phyloP scores from a whole-genome alignment of 2,888 invertebrate species.

The Drosophila niveifrons region DNA sequence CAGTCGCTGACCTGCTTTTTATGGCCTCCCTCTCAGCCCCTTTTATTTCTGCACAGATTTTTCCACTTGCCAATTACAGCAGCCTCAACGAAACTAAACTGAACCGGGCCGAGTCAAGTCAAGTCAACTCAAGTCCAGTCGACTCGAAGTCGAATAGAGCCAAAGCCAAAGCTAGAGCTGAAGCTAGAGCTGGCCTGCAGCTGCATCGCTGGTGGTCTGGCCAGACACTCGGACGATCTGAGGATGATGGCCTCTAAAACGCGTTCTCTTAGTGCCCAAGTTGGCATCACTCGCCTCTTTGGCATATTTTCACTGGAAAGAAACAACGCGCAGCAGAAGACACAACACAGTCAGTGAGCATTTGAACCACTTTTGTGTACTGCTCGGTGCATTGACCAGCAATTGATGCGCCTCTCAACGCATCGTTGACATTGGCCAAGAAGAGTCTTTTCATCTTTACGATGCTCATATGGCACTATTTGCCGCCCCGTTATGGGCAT shows the following conservation, averaged over 20 bases:
- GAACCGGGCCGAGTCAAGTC: slow-evolving; percentile 31
- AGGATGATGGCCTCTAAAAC: slow-evolving; percentile 60
- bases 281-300: slow-evolving; percentile 47
- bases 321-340: not conserved
- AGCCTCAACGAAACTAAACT: slow-evolving; percentile 26
- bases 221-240: slow-evolving; percentile 67
- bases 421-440: slow-evolving; percentile 60
- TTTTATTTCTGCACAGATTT: slow-evolving; percentile 42
- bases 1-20: slow-evolving; percentile 75
- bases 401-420: slow-evolving; percentile 66
- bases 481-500: slow-evolving; percentile 39
- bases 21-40: slow-evolving; percentile 33
- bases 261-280: slow-evolving; percentile 53
- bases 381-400: slow-evolving; percentile 67
- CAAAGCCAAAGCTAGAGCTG: slow-evolving; percentile 13
- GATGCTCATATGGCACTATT: slow-evolving; percentile 51
- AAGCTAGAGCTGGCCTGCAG: slow-evolving; percentile 41
- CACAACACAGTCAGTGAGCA: slow-evolving; percentile 11
- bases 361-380: slow-evolving; percentile 64
- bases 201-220: slow-evolving; percentile 69
- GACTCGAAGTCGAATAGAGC: slow-evolving; percentile 10
- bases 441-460: slow-evolving; percentile 13
- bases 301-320: slow-evolving; percentile 75
- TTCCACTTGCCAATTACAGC: slow-evolving; percentile 77
- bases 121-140: slow-evolving; percentile 16